phyloP scores from a whole-genome alignment of 2,113 vertebrate species.

The Brienomyrus brachyistius region DNA sequence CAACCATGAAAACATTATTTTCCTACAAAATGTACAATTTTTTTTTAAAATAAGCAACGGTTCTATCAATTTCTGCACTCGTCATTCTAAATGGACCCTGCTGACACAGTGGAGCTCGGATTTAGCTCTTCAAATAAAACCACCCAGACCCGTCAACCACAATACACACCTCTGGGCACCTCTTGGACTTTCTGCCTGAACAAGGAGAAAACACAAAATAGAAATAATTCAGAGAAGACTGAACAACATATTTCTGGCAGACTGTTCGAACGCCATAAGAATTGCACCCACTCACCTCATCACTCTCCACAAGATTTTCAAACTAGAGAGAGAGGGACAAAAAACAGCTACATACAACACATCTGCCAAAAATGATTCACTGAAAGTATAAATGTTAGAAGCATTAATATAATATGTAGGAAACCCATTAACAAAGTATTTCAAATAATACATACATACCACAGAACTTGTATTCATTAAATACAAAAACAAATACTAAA shows the following conservation, averaged over 20 bases:
- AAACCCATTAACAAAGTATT: background rate
- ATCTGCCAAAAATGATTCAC: background rate
- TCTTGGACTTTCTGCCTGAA: conserved; percentile 21
- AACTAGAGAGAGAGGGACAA: conserved; percentile 50
- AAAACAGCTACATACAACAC: background rate
- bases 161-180: conserved; percentile 11
- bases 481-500: background rate
- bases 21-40: background rate
- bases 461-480: background rate
- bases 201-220: background rate
- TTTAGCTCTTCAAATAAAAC: background rate
- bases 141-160: background rate
- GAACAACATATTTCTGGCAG: background rate
- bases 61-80: background rate
- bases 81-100: background rate
- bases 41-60: background rate
- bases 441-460: background rate
- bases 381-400: background rate
- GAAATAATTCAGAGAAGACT: background rate
- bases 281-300: conserved; percentile 55
- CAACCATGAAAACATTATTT: background rate
- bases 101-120: background rate
- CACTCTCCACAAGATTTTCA: conserved; percentile 69
- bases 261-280: background rate
- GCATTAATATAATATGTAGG: background rate